Evolutionary conservation across 1,140 invertebrate genomes (phyloP), one percentile per base, ranked within the genome.

Genomic region (Apis dorsata): DNA sequence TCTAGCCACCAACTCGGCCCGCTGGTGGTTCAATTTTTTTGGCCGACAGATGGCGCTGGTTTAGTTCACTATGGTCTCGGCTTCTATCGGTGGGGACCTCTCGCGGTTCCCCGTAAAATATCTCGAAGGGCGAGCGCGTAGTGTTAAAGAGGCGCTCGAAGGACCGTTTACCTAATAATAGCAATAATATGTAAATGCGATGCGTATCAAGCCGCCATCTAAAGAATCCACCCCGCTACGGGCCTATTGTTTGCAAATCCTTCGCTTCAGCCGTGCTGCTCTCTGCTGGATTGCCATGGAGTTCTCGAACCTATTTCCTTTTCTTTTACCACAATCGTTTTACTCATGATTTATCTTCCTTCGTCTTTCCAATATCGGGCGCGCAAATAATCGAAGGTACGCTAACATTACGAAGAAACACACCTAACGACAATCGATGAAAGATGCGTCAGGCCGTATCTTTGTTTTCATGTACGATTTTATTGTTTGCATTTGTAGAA

Each of bases 121-220:
- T 86, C 88, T 90, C 86, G 89, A 91, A 90, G 91, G 88, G 91
- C 88, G 87, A 90, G 90, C 81, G 78, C 84, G 90, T 91, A 92
- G 92, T 92, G 92, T 92, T 92, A 91, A 92, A 93, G 91, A 92
- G 91, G 88, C 91, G 91, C 91, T 91, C 90, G 90, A 84, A 92
- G 91, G 89, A 93, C 90, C 92, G 91, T 93, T 93, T 93, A 93
- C 93, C 92, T 93, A 93, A 93, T 93, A 93, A 93, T 93, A 93
- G 92, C 93, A 93, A 93, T 93, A 93, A 93, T 93, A 93, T 93
- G 93, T 93, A 93, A 93, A 93, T 93, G 90, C 90, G 93, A 93
- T 93, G 91, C 92, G 92, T 93, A 93, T 92, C 92, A 86, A 92
- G 90, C 90, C 91, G 91, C 91, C 90, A 93, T 93, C 93, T 92